Conservation (phyloP, 2,113 vertebrate species). For the Mustelus asterias region DNA sequence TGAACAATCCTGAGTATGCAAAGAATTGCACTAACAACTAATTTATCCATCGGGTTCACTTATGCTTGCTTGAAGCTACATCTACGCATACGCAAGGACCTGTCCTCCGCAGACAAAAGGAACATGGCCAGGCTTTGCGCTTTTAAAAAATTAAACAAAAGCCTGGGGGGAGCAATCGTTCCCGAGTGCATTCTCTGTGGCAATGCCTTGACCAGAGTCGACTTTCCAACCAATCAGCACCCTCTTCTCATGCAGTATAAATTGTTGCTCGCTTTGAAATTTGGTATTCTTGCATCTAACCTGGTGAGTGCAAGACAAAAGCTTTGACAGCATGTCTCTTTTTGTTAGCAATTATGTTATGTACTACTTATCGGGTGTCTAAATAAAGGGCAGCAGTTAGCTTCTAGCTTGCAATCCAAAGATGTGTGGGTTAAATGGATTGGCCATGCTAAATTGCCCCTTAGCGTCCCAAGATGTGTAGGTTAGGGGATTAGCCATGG, state of each 20-base stretch:
- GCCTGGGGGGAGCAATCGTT: background rate
- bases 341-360: background rate
- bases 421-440: too few species aligned
- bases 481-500: too few species aligned
- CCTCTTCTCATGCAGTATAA: background rate
- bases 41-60: background rate
- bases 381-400: background rate
- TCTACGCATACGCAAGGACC: background rate
- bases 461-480: too few species aligned
- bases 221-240: background rate
- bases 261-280: background rate
- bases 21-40: background rate
- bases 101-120: background rate
- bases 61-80: background rate
- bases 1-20: background rate
- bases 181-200: background rate
- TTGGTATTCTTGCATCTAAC: too few species aligned
- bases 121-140: background rate
- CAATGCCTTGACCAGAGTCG: background rate
- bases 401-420: background rate
- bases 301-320: too few species aligned
- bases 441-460: too few species aligned
- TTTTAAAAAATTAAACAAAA: background rate
- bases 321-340: background rate
- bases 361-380: too few species aligned